Evolutionary conservation across 2,797 vertebrate genomes (phyloP), one percentile per base, ranked within the genome.

Genomic region (Sciaenops ocellatus): DNA sequence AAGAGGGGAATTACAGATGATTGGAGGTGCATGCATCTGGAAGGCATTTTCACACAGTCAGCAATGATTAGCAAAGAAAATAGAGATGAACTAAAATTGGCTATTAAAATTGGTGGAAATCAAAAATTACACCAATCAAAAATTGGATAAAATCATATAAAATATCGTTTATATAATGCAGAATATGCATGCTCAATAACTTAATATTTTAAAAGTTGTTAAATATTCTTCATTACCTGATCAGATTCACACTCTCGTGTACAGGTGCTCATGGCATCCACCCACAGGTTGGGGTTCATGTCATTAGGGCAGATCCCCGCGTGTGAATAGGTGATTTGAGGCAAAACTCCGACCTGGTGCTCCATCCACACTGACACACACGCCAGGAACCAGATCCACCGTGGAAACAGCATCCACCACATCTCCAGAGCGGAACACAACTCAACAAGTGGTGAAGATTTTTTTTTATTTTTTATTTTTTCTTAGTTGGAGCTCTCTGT

Each of bases 261-360:
- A 87, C 98, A 99, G 88, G 98, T 99, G 91, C 98, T 99, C 97
- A 99, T 99, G 0, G 98, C 98, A 1, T 99, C 98, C 66, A 99
- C 98, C 98, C 98, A 99, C 83, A 99, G 95, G 93, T 99, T 99
- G 76, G 98, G 98, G 92, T 98, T 99, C 97, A 99, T 96, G 87
- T 99, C 98, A 90, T 99, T 99, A 50, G 98, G 98, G 86, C 98
- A 99, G 85, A 99, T 96, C 65, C 98, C 98, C 3, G 97, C 96
- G 1, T 99, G 98, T 1, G 97, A 97, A 61, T 96, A 96, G 4
- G 95, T 95, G 79, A 95, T 80, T 1, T 95, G 95, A 1, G 97
- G 91, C 88, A 93, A 84, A 80, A 93, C 95, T 82, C 72, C 84
- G 42, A 89, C 91, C 56, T 94, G 90, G 12, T 90, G 91, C 63